Conservation (phyloP, 1,140 invertebrate species). For the Drosophila setifemur region DNA sequence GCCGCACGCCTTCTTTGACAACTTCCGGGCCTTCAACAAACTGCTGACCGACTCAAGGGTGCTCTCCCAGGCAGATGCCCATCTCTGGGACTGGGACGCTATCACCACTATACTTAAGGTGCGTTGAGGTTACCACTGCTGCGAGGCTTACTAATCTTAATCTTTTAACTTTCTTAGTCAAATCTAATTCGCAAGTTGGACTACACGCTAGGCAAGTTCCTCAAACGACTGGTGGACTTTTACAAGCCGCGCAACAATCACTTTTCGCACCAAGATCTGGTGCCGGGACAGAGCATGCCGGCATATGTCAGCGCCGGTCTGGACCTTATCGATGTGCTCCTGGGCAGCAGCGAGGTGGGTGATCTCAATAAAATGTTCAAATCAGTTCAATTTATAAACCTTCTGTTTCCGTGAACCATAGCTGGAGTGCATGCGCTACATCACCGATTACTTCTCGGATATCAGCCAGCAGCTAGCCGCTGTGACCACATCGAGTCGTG, state of each 20-base stretch:
- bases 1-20: constrained; percentile 79
- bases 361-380: too few relatives aligned
- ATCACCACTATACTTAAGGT: constrained; percentile 91
- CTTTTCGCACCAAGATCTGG: constrained; percentile 89
- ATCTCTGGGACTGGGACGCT: constrained; percentile 93
- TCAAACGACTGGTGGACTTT: constrained; percentile 92
- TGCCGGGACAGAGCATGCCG: constrained; percentile 83
- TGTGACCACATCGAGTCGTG: constrained; percentile 88
- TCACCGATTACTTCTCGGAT: constrained; percentile 92
- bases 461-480: constrained; percentile 90
- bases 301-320: constrained; percentile 89
- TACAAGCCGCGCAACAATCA: constrained; percentile 93
- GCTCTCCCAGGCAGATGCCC: constrained; percentile 87
- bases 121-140: constrained; percentile 41
- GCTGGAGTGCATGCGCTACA: constrained; percentile 85
- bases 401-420: constrained; percentile 1
- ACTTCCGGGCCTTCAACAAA: constrained; percentile 85
- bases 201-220: constrained; percentile 89
- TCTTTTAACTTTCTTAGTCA: constrained; percentile 27
- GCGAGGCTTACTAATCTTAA: too few relatives aligned
- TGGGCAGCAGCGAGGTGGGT: constrained; percentile 83
- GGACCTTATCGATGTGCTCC: constrained; percentile 90
- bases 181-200: constrained; percentile 86
- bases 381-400: too few relatives aligned
- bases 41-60: constrained; percentile 90